phyloP scores from a whole-genome alignment of 92 coral and sea anemone genomes.

The Ricordea florida region DNA sequence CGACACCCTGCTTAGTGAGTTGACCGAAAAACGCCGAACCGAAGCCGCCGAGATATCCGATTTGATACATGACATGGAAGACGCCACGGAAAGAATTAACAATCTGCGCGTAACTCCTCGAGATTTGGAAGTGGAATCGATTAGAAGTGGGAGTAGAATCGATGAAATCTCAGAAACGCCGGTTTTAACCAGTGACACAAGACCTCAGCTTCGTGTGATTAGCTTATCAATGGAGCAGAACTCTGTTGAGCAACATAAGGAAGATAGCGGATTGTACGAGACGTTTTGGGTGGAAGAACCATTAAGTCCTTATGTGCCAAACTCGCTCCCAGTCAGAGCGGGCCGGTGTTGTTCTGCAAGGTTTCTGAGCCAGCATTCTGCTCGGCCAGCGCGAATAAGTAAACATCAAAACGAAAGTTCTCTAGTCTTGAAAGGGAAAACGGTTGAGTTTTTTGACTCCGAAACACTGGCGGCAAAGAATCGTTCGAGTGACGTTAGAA shows the following conservation, averaged over 20 bases:
- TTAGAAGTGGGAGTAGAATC: not conserved
- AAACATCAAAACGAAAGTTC: conserved; percentile 47
- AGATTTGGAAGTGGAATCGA: conserved; percentile 9
- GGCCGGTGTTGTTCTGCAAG: conserved; percentile 28
- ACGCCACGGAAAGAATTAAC: conserved; percentile 43
- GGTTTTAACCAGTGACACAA: not conserved
- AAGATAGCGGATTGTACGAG: conserved; percentile 20
- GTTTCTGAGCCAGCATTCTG: not conserved
- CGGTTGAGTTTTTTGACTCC: conserved; percentile 60
- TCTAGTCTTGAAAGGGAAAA: conserved; percentile 69
- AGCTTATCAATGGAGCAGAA: not conserved
- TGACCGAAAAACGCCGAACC: conserved; percentile 40
- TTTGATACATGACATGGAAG: conserved; percentile 64
- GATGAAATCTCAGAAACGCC: not conserved
- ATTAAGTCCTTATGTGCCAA: conserved; percentile 11
- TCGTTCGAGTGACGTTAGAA: conserved; percentile 5
- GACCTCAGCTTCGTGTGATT: conserved; percentile 13
- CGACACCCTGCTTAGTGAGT: conserved; percentile 53
- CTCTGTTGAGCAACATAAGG: not conserved
- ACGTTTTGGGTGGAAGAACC: conserved; percentile 80
- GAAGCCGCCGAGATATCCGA: conserved; percentile 73
- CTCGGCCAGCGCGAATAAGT: conserved; percentile 21
- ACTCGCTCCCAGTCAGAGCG: not conserved
- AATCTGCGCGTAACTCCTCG: conserved; percentile 25
- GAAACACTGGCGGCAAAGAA: conserved; percentile 65